Base-by-base conservation (phyloP, 2,797 vertebrate species). In the Acrossocheilus fasciatus region DNA sequence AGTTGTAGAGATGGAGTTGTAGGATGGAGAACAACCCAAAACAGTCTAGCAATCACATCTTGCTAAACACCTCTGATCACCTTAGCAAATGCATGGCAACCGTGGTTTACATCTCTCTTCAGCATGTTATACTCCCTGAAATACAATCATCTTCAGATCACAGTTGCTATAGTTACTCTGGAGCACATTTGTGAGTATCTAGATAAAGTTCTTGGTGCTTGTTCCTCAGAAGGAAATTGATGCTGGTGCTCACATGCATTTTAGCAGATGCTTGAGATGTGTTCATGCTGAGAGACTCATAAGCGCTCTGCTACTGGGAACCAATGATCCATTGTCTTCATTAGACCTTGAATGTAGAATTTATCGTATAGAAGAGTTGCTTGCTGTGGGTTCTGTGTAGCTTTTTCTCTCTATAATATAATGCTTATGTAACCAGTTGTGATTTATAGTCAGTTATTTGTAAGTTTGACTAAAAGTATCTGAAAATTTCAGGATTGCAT, bases 211-310 rank as follows among this genome's bases (percentile, higher is more conserved):
- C 89, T 89, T 52, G 34, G 81, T 86, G 85, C 88, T 76, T 80
- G 43, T 20, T 78, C 81, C 62, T 85, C 41, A 81, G 66, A 66
- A 77, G 64, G 8, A 57, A 23, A 8, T 41, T 59, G 68, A 70
- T 73, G 73, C 59, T 50, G 45, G 81, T 72, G 77, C 54, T 69
- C 11, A 26, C 73, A 84, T 62, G 23, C 54, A 82, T 82, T 68
- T 86, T 84, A 75, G 86, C 89, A 72, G 87, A 87, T 86, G 88
- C 90, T 86, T 76, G 82, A 54, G 68, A 86, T 75, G 15, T 74
- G 34, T 30, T 74, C 72, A 66, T 30, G 15, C 26, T 80, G 82
- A 41, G 86, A 84, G 86, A 36, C 47, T 81, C 47, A 66, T 62
- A 62, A 34, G 50, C 50, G 15, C 39, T 47, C 66, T 83, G 81